Conservation (phyloP, 1,140 invertebrate genomes). For the Trachymyrmex septentrionalis region DNA sequence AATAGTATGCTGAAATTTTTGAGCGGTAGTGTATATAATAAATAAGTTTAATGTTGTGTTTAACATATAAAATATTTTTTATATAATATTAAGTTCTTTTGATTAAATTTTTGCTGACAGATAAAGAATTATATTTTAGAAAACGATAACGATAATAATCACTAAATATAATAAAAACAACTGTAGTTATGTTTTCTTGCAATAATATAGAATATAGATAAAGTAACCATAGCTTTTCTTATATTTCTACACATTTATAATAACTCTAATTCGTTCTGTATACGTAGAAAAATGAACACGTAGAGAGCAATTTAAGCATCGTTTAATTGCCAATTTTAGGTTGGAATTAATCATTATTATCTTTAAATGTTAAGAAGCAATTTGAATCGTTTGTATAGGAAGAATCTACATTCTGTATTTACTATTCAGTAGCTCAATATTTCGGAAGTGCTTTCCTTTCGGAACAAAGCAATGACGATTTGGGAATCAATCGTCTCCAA, state of each 20-base stretch:
- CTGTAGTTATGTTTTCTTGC: background rate
- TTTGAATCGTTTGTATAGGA: background rate
- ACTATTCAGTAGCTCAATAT: constrained; percentile 4
- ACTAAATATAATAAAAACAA: background rate
- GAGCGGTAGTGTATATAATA: background rate
- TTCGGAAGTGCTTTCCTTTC: constrained; percentile 13
- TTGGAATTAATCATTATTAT: constrained; percentile 1
- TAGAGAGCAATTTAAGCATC: constrained; percentile 21
- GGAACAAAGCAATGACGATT: background rate
- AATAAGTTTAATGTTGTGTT: background rate
- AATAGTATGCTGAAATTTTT: too few species aligned
- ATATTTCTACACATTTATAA: constrained; percentile 5
- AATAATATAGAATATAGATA: constrained; percentile 3
- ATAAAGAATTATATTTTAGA: background rate
- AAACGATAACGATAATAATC: background rate
- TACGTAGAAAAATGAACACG: constrained; percentile 21
- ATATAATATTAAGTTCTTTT: background rate
- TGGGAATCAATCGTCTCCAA: constrained; percentile 12
- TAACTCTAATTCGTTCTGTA: constrained; percentile 7
- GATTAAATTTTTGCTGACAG: background rate
- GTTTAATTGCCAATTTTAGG: constrained; percentile 4
- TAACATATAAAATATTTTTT: background rate
- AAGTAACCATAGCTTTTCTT: background rate
- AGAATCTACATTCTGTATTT: background rate
- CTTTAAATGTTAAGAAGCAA: constrained; percentile 1